Evolutionary conservation across 1,140 invertebrate genomes (phyloP), one percentile per base, ranked within the genome.

Genomic region (Fopius arisanus): DNA sequence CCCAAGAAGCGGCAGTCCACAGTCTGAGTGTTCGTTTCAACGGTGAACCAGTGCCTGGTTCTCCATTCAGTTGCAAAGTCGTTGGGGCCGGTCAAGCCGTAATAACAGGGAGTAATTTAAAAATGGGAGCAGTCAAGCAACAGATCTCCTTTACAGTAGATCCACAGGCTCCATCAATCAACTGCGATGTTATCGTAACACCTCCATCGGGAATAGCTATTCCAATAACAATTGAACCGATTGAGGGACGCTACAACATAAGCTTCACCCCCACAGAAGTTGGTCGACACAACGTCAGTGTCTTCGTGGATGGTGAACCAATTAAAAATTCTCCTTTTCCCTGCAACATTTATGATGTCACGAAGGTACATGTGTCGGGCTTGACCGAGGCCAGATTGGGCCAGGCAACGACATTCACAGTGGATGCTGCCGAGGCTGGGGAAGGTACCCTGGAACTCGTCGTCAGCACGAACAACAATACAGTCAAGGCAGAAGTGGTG

Each of bases 371-470:
- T 21, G 85, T 88, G 3, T 88, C 87, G 1, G 86, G 87, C 14
- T 79, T 88, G n/a, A 83, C 82, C 4, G 86, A 87, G 76, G 87
- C 87, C 1, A 67, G 86, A 29, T 90, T 96, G 2, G 94, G 95
- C 0, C 94, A 95, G 79, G 94, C 95, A 2, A 93, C 95, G 0
- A 96, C 95, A 0, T 96, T 97, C 83, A 95, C 93, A 78, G 97
- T 99, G 40, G 97, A 99, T 89, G 97, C 97, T 0, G 96, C 96
- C 0, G 94, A 96, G 80, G 97, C 97, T 26, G 97, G 97, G 0
- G 96, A 98, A 86, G 97, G 97, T 10, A 98, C 97, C 0, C 89
- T 99, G 0, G 97, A 98, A 83, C 89, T 99, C 2, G 96, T 98
- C 0, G 96, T 99, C 0, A 97, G 95, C 37, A 97, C 96, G 0